Evolutionary conservation across 1,140 invertebrate genomes (phyloP), one percentile per base, ranked within the genome.

Genomic region (Paramacrobiotus metropolitanus): DNA sequence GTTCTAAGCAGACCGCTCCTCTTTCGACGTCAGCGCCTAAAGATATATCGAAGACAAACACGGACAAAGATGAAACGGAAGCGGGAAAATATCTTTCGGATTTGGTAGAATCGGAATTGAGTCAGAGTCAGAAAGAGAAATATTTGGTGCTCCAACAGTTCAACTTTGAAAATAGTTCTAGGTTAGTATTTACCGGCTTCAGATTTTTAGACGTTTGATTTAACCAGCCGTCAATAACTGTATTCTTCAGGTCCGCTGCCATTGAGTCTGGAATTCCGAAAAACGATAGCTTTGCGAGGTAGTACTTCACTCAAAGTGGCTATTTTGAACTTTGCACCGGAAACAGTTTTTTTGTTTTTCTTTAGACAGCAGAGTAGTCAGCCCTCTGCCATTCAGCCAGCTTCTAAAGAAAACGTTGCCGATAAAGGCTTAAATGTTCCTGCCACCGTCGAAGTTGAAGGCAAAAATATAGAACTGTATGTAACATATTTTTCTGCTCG

Each of bases 51-150:
- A n/a, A n/a, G 82, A 65, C 60, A 2, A 64, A 24, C 2, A 15
- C 59, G 29, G 62, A 48, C 31, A 63, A 61, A 29, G 44, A 81
- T 83, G 65, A 81, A 82, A 68, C 69, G 71, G 40, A 78, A 80
- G 59, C 77, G 78, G 1, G 85, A 87, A 63, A 90, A 89, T 59
- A 85, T 97, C 66, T 97, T 95, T 73, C 77, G 4, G 48, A 55
- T 24, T 24, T 55, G 48, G 48, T 55, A 24, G 24, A 15, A 24
- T 15, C 15, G 76, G 3, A 72, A 9, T 9, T 55, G 15, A 55
- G 48, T 28, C 15, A 24, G 4, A 55, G 48, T 24, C 48, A 55
- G 48, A 55, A 55, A 24, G 48, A 55, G 4, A 55, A 24, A 28
- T 55, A 55, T 24, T 28, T 55, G 48, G 48, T 24, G 15, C 24